Evolutionary conservation across 2,113 vertebrate species (phyloP).

Genomic region (Galbula dea): DNA sequence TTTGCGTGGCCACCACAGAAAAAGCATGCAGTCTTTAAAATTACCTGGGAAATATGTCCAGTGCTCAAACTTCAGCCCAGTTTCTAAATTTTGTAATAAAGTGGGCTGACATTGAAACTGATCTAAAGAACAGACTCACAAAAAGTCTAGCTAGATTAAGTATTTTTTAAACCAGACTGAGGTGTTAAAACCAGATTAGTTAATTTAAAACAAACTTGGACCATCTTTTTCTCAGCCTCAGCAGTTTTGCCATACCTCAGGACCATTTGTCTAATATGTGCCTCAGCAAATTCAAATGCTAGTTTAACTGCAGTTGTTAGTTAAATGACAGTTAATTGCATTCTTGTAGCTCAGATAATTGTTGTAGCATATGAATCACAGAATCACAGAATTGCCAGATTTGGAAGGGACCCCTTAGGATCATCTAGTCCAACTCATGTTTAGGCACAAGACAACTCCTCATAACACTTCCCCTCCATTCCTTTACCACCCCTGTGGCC

Average conservation of each 20-base stretch:
- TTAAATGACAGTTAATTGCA: conserved; percentile 60
- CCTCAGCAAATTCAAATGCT: conserved; percentile 58
- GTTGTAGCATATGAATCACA: neutral
- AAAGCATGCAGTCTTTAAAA: neutral
- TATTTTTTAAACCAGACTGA: neutral
- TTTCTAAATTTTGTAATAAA: neutral
- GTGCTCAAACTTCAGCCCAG: accelerated
- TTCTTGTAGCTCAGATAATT: conserved; percentile 45
- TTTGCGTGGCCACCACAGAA: accelerated
- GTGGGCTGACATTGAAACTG: neutral
- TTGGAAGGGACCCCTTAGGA: too few species aligned
- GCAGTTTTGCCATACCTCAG: conserved; percentile 36
- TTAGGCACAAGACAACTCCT: too few species aligned
- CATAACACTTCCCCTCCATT: too few species aligned
- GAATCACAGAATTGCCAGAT: too few species aligned
- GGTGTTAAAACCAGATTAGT: neutral
- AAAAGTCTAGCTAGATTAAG: neutral
- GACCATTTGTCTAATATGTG: conserved; percentile 42
- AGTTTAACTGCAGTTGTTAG: conserved; percentile 50
- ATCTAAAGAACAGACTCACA: neutral
- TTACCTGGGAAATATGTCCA: neutral
- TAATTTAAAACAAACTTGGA: neutral
- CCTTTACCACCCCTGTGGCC: too few species aligned
- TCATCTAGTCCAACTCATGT: too few species aligned
- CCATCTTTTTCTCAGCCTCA: conserved; percentile 15